Evolutionary conservation across 2,888 invertebrate species (phyloP).

Genomic region (Lochmaea capreae): DNA sequence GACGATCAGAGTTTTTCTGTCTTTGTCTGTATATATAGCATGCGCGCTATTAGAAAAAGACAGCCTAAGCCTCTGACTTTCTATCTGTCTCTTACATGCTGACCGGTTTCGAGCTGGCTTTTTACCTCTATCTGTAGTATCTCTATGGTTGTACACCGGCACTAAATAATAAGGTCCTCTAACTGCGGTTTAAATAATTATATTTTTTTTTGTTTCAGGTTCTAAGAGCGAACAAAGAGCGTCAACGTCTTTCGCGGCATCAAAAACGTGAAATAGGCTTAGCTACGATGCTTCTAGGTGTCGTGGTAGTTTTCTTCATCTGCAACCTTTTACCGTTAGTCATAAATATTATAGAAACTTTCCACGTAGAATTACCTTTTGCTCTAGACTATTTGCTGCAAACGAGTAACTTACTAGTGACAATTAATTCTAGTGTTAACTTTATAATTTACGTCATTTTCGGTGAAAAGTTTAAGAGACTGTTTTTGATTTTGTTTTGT

Average conservation of each 20-base stretch:
- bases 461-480: slow-evolving; percentile 94
- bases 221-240: slow-evolving; percentile 88
- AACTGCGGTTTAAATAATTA: too few species aligned
- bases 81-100: too few species aligned
- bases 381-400: slow-evolving; percentile 76
- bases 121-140: too few species aligned
- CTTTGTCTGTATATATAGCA: too few species aligned
- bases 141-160: too few species aligned
- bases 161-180: too few species aligned
- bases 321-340: slow-evolving; percentile 91
- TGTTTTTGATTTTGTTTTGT: slow-evolving; percentile 70
- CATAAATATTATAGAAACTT: slow-evolving; percentile 87
- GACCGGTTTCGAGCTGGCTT: too few species aligned
- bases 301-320: slow-evolving; percentile 93
- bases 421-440: slow-evolving; percentile 97
- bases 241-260: slow-evolving; percentile 88
- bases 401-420: slow-evolving; percentile 91
- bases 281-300: slow-evolving; percentile 94
- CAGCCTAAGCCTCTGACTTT: too few species aligned
- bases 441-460: slow-evolving; percentile 98
- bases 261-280: slow-evolving; percentile 93
- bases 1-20: too few species aligned
- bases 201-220: slow-evolving; percentile 71
- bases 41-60: too few species aligned
- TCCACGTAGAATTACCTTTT: slow-evolving; percentile 69